Percentiles rank a stretch among this genome's conserved stretches.
Evolutionary conservation across 2,797 vertebrate genomes (phyloP).

Genomic region (Paguma larvata): DNA sequence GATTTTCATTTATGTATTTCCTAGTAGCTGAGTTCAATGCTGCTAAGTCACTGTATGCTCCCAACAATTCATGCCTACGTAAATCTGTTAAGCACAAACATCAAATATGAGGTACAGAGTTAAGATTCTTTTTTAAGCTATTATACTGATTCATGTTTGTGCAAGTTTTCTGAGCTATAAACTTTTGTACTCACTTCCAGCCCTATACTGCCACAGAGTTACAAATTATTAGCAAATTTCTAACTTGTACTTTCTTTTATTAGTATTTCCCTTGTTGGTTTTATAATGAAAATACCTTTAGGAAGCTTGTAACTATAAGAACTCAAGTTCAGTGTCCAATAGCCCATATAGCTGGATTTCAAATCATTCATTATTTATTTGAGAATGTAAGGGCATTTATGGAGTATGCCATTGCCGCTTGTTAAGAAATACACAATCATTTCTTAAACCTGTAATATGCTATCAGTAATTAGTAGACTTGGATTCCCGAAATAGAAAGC

Average conservation of each 20-base stretch:
- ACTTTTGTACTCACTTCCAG: slow-evolving; percentile 68
- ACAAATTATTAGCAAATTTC: slow-evolving; percentile 48
- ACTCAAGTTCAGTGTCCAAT: neutral
- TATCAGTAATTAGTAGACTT: neutral
- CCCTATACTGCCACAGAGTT: neutral
- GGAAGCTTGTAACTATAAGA: slow-evolving; percentile 26
- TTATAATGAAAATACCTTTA: slow-evolving; percentile 60
- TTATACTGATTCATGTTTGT: slow-evolving; percentile 41
- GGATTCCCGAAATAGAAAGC: neutral
- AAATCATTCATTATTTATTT: slow-evolving; percentile 57
- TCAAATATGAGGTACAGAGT: slow-evolving; percentile 31
- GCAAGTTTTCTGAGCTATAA: slow-evolving; percentile 66
- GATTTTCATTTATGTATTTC: neutral
- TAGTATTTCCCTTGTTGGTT: neutral
- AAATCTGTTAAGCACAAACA: slow-evolving; percentile 69
- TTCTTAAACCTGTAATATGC: slow-evolving; percentile 5
- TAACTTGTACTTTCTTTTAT: neutral
- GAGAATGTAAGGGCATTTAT: slow-evolving; percentile 38
- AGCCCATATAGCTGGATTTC: slow-evolving; percentile 38
- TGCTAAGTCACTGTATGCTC: slow-evolving; percentile 33
- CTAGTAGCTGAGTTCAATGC: slow-evolving; percentile 51
- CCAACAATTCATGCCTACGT: slow-evolving; percentile 67
- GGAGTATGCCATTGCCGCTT: slow-evolving; percentile 38
- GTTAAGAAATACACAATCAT: neutral
- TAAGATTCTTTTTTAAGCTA: slow-evolving; percentile 68